A percentile compares a stretch with the other conserved stretches of the same genome.
phyloP scores from a whole-genome alignment of 1,140 invertebrate genomes.

The Ctenoplectra terminalis region DNA sequence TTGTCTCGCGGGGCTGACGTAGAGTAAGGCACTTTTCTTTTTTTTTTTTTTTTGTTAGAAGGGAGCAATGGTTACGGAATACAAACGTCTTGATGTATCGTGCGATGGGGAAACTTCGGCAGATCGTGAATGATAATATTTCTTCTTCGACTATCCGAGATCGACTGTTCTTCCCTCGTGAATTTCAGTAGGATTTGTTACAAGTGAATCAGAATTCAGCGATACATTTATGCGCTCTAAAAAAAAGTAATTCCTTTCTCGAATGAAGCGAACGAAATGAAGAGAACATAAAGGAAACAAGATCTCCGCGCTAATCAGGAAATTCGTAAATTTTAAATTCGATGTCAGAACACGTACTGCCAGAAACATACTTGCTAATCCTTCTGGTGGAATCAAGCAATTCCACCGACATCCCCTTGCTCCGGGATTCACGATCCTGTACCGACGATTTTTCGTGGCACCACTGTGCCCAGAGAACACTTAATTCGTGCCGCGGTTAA shows the following conservation, averaged over 20 bases:
- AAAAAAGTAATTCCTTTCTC: neutral
- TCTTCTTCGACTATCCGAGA: neutral
- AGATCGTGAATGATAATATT: conserved; percentile 52
- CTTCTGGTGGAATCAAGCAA: too few relatives aligned
- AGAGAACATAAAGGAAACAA: neutral
- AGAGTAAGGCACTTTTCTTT: conserved; percentile 25
- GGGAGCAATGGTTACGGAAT: conserved; percentile 30
- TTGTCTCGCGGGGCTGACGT: conserved; percentile 49
- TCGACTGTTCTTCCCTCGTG: neutral
- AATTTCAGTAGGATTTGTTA: too few relatives aligned
- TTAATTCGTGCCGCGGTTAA: conserved; percentile 22
- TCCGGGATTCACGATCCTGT: too few relatives aligned
- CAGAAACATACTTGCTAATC: neutral
- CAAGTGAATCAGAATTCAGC: neutral
- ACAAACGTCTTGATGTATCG: conserved; percentile 65
- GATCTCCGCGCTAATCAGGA: neutral
- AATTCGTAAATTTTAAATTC: neutral
- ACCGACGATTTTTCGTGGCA: neutral
- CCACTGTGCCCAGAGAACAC: neutral
- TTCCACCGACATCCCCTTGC: neutral
- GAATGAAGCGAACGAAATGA: neutral
- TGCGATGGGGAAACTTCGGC: conserved; percentile 50
- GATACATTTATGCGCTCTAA: neutral
- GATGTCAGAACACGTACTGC: neutral
- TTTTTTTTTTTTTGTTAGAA: neutral